Evolutionary conservation across 2,888 invertebrate genomes (phyloP), one percentile per base, ranked within the genome.

Genomic region (Cephus runcator): DNA sequence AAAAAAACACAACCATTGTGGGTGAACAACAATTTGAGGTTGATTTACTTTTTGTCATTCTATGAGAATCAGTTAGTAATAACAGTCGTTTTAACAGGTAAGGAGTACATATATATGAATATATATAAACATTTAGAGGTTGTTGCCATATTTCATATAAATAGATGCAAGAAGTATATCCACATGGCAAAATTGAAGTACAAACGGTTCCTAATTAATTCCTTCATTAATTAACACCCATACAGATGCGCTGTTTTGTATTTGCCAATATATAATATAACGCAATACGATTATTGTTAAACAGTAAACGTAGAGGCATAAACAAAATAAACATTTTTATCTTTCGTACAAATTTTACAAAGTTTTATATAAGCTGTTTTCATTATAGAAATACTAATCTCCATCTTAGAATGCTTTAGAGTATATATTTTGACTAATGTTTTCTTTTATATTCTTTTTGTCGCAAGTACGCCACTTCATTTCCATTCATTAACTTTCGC

Each of bases 401-500:
- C 71, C 71, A 33, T 0, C 9, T 34, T 71, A 31, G 71, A 31
- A 31, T 71, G 71, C 71, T 71, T 71, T 11, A 71, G 56, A 56
- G 71, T 71, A 71, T 34, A 71, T 12, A 71, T 15, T 71, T 71
- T 33, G 71, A 71, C 71, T 71, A 31, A 71, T 23, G 23, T 9
- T 15, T 71, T 12, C 56, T 23, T 56, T 56, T 9, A 56, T 56
- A 56, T 56, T 56, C 23, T 9, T 56, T 23, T 23, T 9, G 56
- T 56, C 15, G 11, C 31, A 71, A 34, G 31, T 31, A 71, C 71
- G 23, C 30, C 34, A 71, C 31, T 33, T 71, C 34, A 34, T 71
- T 71, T 15, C 71, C 71, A 34, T 34, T 71, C 12, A 2, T 68
- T n/a, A 76, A n/a, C 80, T 78, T 76, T 80, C 76, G 80, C 79